Evolutionary conservation across 2,797 vertebrate genomes (phyloP).

Genomic region (Sebastiscus albofasciatus): DNA sequence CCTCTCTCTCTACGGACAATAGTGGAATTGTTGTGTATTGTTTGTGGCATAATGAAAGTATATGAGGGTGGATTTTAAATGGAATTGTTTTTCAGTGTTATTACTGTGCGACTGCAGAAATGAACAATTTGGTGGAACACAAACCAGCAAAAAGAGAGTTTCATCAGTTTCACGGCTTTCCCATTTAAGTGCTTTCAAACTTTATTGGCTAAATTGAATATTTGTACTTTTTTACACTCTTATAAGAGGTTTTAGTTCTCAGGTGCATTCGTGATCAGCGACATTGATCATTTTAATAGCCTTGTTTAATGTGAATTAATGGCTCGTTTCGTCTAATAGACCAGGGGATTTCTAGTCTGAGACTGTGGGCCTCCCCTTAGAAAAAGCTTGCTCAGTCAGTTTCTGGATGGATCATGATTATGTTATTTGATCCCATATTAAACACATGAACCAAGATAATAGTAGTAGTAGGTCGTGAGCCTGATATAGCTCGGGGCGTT

Average conservation of each 20-base stretch:
- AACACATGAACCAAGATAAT: background rate
- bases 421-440: background rate
- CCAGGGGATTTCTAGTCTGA: background rate
- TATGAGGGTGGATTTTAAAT: slow-evolving; percentile 40
- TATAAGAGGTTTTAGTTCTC: background rate
- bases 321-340: background rate
- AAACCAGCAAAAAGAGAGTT: slow-evolving; percentile 8
- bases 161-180: slow-evolving; percentile 10
- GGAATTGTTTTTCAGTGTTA: slow-evolving; percentile 25
- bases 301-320: background rate
- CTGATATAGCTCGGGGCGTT: background rate
- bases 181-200: background rate
- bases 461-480: background rate
- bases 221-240: background rate
- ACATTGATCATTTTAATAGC: background rate
- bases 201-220: background rate
- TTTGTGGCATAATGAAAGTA: slow-evolving; percentile 38
- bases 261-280: background rate
- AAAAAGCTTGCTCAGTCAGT: background rate
- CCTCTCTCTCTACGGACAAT: slow-evolving; percentile 34
- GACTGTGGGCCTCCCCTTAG: background rate
- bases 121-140: slow-evolving; percentile 3
- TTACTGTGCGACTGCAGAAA: slow-evolving; percentile 9
- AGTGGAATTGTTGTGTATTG: slow-evolving; percentile 33
- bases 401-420: background rate